These are phyloP conservation scores for Chitala chitala DNA, from an alignment of 2,113 vertebrate genomes.

Conservation along the genomic window DNA sequence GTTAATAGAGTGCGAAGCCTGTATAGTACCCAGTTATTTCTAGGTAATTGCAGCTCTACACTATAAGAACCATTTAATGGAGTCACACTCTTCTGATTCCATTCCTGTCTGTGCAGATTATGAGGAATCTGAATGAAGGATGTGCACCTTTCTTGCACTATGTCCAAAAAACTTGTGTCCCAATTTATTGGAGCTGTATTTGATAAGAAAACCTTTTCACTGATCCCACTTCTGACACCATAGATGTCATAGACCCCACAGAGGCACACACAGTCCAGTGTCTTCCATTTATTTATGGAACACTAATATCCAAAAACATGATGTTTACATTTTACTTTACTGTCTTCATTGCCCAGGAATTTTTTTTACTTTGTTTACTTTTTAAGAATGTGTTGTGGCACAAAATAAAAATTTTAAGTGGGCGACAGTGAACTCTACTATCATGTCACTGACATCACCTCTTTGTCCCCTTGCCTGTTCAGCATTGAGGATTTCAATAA, in stretches of 20 bases:
- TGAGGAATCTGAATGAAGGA: background rate
- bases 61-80: background rate
- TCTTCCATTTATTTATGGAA: too few relatives aligned
- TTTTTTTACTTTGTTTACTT: too few relatives aligned
- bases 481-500: background rate
- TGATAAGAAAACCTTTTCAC: too few relatives aligned
- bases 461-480: background rate
- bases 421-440: too few relatives aligned
- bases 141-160: background rate
- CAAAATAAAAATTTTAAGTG: too few relatives aligned
- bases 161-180: background rate
- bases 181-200: background rate
- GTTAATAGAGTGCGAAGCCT: background rate
- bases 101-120: constrained; percentile 7
- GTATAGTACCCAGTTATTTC: background rate
- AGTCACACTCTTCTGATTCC: constrained; percentile 9
- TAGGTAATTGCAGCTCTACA: background rate
- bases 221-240: too few relatives aligned
- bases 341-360: too few relatives aligned
- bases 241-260: too few relatives aligned
- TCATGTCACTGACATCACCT: background rate
- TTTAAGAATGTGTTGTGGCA: background rate
- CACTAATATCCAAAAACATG: too few relatives aligned
- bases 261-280: too few relatives aligned
- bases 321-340: too few relatives aligned